phyloP scores from a whole-genome alignment of 2,113 vertebrate genomes.

The Gymnobelideus leadbeateri region DNA sequence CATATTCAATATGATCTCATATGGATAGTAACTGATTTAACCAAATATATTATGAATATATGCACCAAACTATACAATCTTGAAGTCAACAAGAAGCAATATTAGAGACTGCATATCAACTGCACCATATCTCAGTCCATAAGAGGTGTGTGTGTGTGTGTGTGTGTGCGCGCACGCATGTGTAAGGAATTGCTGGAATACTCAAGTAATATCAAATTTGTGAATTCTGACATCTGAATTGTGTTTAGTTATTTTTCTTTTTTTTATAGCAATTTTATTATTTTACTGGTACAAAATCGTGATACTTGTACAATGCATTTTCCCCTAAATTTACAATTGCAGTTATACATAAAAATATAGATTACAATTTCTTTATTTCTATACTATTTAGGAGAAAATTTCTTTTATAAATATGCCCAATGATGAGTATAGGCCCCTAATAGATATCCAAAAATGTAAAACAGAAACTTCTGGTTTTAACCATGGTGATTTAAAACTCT shows the following conservation, averaged over 20 bases:
- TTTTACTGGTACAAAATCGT: constrained; percentile 86
- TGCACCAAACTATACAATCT: not conserved
- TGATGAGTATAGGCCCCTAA: constrained; percentile 82
- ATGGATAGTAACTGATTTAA: constrained; percentile 23
- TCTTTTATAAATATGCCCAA: constrained; percentile 86
- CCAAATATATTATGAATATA: not conserved
- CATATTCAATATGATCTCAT: constrained; percentile 33
- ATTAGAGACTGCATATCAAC: constrained; percentile 62
- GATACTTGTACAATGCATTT: constrained; percentile 84
- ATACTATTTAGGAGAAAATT: constrained; percentile 87
- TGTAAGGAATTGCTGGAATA: not conserved
- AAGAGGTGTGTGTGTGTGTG: not conserved
- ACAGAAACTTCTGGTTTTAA: constrained; percentile 85
- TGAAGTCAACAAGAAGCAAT: constrained; percentile 31
- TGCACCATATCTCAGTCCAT: constrained; percentile 7
- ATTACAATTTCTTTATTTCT: constrained; percentile 84
- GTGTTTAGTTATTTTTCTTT: not conserved
- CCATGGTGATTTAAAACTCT: constrained; percentile 84
- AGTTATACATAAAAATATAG: constrained; percentile 88
- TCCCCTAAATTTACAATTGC: constrained; percentile 88
- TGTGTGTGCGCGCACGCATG: not conserved
- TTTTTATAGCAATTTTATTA: constrained; percentile 89
- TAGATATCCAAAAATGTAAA: constrained; percentile 86
- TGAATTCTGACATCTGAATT: constrained; percentile 45
- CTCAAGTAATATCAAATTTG: not conserved